Percentiles rank a stretch among this genome's conserved stretches.
Conservation (phyloP, 2,113 vertebrate species). For the Leptosomus discolor region DNA sequence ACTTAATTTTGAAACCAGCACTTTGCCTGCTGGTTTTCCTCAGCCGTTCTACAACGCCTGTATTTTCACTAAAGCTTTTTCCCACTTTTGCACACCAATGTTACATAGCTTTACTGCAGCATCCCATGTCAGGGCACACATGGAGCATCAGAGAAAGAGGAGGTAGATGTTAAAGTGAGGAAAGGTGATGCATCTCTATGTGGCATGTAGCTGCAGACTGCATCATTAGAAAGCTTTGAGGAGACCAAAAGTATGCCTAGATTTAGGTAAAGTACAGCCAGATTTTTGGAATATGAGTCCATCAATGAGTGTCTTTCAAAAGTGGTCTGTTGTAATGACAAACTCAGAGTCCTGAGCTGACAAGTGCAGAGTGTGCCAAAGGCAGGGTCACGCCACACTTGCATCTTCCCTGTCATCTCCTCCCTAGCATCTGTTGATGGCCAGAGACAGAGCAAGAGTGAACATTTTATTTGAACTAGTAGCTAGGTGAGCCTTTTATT, state of each 20-base stretch:
- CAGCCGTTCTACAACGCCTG: neutral
- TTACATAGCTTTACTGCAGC: neutral
- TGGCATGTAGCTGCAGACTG: neutral
- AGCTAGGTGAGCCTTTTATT: neutral
- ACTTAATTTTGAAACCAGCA: neutral
- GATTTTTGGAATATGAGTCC: neutral
- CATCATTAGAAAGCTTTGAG: neutral
- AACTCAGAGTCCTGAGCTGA: neutral
- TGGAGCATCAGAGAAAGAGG: neutral
- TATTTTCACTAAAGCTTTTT: neutral
- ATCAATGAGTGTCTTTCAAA: neutral
- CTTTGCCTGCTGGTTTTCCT: neutral
- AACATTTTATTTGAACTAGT: no score
- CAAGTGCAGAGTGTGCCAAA: neutral
- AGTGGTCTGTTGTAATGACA: neutral
- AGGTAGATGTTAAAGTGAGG: neutral
- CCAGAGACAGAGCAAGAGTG: neutral
- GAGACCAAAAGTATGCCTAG: neutral
- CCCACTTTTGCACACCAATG: neutral
- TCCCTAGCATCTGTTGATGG: neutral
- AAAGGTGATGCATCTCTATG: neutral
- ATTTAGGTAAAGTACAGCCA: neutral
- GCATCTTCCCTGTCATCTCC: neutral
- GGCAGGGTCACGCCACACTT: neutral
- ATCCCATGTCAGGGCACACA: neutral